Conservation (phyloP, 2,888 invertebrate species). For the Tigriopus californicus region DNA sequence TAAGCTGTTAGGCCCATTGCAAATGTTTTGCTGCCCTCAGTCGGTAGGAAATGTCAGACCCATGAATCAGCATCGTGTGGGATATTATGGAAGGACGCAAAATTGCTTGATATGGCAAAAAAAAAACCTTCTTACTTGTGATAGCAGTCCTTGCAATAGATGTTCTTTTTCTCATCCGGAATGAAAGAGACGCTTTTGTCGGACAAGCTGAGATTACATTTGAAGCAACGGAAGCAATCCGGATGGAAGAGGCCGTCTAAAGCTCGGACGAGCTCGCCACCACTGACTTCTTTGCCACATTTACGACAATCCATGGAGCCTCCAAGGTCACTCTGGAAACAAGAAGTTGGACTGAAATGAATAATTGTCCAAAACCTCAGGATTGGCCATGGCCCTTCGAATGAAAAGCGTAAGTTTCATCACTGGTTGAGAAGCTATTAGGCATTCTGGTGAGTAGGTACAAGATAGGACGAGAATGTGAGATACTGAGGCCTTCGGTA, state of each 20-base stretch:
- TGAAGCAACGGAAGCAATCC: conserved; percentile 12
- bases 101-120: background rate
- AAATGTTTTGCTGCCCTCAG: background rate
- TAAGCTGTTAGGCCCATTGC: too few species aligned
- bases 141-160: conserved; percentile 3
- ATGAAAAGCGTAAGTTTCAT: too few species aligned
- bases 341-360: too few species aligned
- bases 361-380: too few species aligned
- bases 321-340: background rate
- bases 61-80: background rate
- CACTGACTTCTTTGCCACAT: conserved; percentile 1
- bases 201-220: background rate
- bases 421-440: too few species aligned
- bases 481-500: too few species aligned
- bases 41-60: background rate
- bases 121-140: background rate
- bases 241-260: conserved; percentile 8
- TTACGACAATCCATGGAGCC: background rate
- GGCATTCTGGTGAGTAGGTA: too few species aligned
- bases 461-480: too few species aligned
- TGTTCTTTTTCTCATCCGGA: background rate
- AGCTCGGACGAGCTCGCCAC: conserved; percentile 8
- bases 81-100: background rate
- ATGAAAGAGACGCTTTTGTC: conserved; percentile 6
- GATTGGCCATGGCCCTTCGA: too few species aligned